Evolutionary conservation across 2,113 vertebrate genomes (phyloP).

Genomic region (Pitta sordida): DNA sequence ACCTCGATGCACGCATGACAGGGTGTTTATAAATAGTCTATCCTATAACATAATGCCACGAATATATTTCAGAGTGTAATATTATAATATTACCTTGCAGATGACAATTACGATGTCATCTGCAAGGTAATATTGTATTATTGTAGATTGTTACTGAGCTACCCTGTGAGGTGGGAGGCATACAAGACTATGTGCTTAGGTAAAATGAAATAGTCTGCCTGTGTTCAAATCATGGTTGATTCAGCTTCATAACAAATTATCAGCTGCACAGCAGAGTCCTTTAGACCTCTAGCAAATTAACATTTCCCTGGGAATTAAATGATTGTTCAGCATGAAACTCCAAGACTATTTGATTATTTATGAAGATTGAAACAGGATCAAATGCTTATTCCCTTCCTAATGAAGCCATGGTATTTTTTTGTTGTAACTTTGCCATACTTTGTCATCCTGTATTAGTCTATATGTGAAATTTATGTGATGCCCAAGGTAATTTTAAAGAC

Average conservation of each 20-base stretch:
- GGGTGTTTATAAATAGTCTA: not conserved
- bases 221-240: too few species aligned
- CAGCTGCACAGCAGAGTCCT: not conserved
- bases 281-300: not conserved
- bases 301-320: not conserved
- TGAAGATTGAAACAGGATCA: not conserved
- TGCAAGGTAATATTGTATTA: not conserved
- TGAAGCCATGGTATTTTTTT: not conserved
- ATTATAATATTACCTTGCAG: too few species aligned
- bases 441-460: not conserved
- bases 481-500: not conserved
- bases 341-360: not conserved
- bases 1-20: not conserved
- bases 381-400: not conserved
- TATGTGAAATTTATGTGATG: accelerated
- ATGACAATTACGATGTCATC: too few species aligned
- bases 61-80: not conserved
- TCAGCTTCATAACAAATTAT: not conserved
- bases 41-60: not conserved
- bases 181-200: not conserved
- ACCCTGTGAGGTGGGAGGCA: not conserved
- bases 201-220: not conserved
- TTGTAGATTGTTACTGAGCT: not conserved
- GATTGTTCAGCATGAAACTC: not conserved
- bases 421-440: not conserved